These are phyloP conservation scores for Fregata magnificens DNA, from an alignment of 2,113 vertebrate species.

Conservation along the genomic window DNA sequence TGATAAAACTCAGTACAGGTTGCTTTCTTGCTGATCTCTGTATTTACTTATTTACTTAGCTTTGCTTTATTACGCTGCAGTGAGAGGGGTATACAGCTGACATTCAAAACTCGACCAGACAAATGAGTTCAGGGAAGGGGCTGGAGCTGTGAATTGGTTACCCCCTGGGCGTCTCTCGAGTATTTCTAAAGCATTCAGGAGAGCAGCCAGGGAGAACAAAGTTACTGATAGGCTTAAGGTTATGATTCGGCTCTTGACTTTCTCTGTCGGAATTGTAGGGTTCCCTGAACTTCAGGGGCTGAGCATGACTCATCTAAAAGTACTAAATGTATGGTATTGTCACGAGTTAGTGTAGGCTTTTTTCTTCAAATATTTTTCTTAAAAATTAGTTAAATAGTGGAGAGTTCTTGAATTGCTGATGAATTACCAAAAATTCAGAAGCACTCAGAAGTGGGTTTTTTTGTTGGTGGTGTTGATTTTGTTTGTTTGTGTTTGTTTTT, in stretches of 20 bases:
- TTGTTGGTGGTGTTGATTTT: neutral
- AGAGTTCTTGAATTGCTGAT: neutral
- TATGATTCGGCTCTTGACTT: neutral
- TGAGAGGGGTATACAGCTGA: fast-evolving
- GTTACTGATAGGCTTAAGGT: neutral
- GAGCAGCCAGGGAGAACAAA: neutral
- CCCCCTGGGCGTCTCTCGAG: fast-evolving
- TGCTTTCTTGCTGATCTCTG: neutral
- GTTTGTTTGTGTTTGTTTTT: no score
- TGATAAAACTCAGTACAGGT: neutral
- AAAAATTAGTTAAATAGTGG: neutral
- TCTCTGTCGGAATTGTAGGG: neutral
- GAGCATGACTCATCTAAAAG: neutral
- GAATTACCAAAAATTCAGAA: neutral
- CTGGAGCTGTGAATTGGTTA: no score
- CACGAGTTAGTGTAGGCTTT: neutral
- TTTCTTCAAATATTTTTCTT: neutral
- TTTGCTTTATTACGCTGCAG: neutral
- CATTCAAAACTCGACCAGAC: neutral
- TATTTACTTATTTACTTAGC: neutral
- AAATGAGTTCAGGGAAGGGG: neutral
- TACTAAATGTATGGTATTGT: neutral
- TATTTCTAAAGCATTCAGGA: neutral
- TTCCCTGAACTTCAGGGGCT: neutral
- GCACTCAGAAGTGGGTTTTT: neutral